A percentile compares a stretch with the other conserved stretches of the same genome.
Evolutionary conservation across 2,888 invertebrate species (phyloP).

Genomic region (Lysandra coridon): DNA sequence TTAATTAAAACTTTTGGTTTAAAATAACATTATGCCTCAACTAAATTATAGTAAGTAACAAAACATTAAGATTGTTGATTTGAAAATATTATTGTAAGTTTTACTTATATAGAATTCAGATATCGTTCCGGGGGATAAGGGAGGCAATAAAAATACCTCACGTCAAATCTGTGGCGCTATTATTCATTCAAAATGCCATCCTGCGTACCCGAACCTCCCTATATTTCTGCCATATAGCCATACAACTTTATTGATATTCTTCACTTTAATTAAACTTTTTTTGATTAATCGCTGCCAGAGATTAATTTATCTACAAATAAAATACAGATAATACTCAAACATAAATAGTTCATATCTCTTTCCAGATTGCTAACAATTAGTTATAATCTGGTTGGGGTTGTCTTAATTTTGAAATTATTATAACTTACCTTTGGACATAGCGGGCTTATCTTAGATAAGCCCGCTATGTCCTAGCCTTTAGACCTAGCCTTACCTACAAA

Average conservation of each 20-base stretch:
- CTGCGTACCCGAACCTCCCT: slow-evolving; percentile 44
- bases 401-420: background rate
- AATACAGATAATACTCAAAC: background rate
- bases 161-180: slow-evolving; percentile 71
- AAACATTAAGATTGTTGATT: background rate
- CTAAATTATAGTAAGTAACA: too few relatives aligned
- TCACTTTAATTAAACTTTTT: slow-evolving; percentile 44
- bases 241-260: slow-evolving; percentile 42
- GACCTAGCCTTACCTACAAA: too few relatives aligned
- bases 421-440: too few relatives aligned
- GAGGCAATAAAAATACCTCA: slow-evolving; percentile 73
- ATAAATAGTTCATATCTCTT: background rate
- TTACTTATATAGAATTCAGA: slow-evolving; percentile 56
- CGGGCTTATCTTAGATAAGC: too few relatives aligned
- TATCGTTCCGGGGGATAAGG: slow-evolving; percentile 57
- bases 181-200: slow-evolving; percentile 72
- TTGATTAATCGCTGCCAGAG: slow-evolving; percentile 32
- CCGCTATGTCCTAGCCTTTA: too few relatives aligned
- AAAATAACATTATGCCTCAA: background rate
- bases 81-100: slow-evolving; percentile 47
- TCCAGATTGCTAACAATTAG: background rate
- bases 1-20: too few relatives aligned
- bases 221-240: slow-evolving; percentile 37
- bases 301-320: background rate
- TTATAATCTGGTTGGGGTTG: too few relatives aligned